These are phyloP conservation scores for Brotula barbata DNA, from an alignment of 2,797 vertebrate genomes.

Conservation along the genomic window DNA sequence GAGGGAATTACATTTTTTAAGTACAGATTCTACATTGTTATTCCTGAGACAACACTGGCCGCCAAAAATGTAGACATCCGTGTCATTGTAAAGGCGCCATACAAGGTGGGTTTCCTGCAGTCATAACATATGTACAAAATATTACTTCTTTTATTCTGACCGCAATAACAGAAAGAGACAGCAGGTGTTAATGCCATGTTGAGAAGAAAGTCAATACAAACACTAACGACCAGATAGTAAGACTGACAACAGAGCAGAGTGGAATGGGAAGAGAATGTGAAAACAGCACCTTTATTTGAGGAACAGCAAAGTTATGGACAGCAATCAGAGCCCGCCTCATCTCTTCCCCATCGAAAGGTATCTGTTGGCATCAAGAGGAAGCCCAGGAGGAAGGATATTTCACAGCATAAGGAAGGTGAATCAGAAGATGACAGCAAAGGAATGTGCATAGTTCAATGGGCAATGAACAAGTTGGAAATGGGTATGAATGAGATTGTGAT, in stretches of 20 bases:
- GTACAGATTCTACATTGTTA: neutral
- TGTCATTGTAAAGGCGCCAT: neutral
- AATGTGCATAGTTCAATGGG: neutral
- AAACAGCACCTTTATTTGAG: slow-evolving; percentile 80
- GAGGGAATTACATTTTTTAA: neutral
- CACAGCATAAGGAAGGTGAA: slow-evolving; percentile 2
- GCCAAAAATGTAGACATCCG: neutral
- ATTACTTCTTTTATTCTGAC: slow-evolving; percentile 18
- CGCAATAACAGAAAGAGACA: slow-evolving; percentile 1
- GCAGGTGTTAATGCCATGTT: slow-evolving; percentile 7
- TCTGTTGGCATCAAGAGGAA: slow-evolving; percentile 63
- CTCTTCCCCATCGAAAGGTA: slow-evolving; percentile 78
- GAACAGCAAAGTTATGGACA: slow-evolving; percentile 79
- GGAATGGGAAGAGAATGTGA: slow-evolving; percentile 43
- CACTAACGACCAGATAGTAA: slow-evolving; percentile 11
- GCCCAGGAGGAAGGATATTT: slow-evolving; percentile 18
- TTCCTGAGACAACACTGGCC: neutral
- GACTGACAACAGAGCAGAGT: slow-evolving; percentile 13
- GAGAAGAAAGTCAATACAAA: slow-evolving; percentile 18
- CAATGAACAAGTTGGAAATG: neutral
- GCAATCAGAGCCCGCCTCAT: slow-evolving; percentile 80
- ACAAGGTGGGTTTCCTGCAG: slow-evolving; percentile 2
- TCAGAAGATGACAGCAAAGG: neutral
- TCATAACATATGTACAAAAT: neutral
- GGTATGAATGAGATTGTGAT: neutral